Base-by-base conservation (phyloP, 2,888 invertebrate genomes). In the Eristalis tenax region DNA sequence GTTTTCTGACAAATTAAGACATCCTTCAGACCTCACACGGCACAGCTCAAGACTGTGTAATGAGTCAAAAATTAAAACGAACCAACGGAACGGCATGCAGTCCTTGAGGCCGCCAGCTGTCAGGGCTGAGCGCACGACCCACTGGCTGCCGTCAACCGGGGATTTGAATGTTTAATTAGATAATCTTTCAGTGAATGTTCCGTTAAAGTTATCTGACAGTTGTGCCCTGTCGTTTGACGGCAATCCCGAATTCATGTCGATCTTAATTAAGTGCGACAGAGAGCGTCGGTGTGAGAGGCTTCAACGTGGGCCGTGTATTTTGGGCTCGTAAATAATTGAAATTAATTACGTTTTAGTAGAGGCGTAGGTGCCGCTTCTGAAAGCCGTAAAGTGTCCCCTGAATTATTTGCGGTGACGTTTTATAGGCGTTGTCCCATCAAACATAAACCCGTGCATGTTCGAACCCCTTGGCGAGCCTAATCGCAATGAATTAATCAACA, bases 91-190 rank as follows among this genome's bases (percentile, higher is more conserved):
- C 32, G 32, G 10, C 32, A 32, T 32, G 32, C 32, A 32, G 8
- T 32, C 6, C 32, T 32, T 38, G 38, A 4, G 38, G 38, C 38
- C 13, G 38, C 38, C 4, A 28, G 22, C 32, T 22, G 26, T 15
- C 68, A 68, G 23, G 61, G 32, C 38, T 13, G 38, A 22, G 40
- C 28, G 32, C 22, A 23, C 43, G 59, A 43, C 57, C 38, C 59
- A 28, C 32, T 56, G 57, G 13, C 57, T 5, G 64, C 43, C 64
- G 71, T 73, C 78, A 59, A 2, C n/a, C 40, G 32, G 50, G 65
- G 64, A 73, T 73, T 80, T 73, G 73, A 80, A 80, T 73, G 59
- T 61, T 64, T 80, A 73, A 80, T 73, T 65, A 66, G 66, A 73
- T 80, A 80, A 80, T 73, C 73, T 50, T 65, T 65, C 71, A 40